Evolutionary conservation across 2,113 vertebrate species (phyloP).

Genomic region (Neolamprologus toae): DNA sequence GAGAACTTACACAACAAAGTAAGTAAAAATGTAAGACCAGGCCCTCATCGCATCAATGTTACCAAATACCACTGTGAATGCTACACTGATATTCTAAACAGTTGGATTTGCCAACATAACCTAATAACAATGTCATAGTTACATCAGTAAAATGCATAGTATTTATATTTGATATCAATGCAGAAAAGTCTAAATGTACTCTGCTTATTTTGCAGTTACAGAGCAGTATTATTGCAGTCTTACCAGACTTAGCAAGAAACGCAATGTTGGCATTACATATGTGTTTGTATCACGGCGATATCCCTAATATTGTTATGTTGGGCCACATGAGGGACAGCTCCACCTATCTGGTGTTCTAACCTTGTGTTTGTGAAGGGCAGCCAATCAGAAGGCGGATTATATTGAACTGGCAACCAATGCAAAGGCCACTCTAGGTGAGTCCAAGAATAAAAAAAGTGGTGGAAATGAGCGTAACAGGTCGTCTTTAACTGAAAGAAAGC

Average conservation of each 20-base stretch:
- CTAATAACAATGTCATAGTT: accelerated
- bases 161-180: neutral
- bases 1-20: neutral
- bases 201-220: neutral
- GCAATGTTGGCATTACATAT: neutral
- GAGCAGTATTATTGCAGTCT: neutral
- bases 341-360: neutral
- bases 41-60: too few relatives aligned
- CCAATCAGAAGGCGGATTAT: accelerated
- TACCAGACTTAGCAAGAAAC: neutral
- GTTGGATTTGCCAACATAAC: neutral
- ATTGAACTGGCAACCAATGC: neutral
- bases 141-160: neutral
- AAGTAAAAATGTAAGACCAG: neutral
- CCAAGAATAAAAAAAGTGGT: neutral
- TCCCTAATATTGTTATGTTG: neutral
- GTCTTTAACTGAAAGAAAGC: neutral
- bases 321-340: neutral
- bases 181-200: neutral
- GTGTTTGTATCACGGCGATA: neutral
- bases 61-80: neutral
- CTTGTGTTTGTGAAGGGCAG: neutral
- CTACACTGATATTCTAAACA: neutral
- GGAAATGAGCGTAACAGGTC: neutral
- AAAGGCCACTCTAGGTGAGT: neutral